A percentile compares a stretch with the other conserved stretches of the same genome.
Conservation (phyloP, 2,888 invertebrate genomes). For the Tenthredo scrophulariae region DNA sequence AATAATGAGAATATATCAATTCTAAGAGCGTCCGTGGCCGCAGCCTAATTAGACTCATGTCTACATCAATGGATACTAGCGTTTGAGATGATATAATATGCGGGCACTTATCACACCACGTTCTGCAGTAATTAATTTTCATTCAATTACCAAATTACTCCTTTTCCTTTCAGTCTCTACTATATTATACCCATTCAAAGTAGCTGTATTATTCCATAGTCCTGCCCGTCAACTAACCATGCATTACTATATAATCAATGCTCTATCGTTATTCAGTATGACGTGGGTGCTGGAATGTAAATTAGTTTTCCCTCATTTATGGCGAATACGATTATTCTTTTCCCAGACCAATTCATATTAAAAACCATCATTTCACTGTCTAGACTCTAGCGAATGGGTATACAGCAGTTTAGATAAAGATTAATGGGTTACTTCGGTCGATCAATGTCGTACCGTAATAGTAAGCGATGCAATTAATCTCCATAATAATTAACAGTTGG, state of each 20-base stretch:
- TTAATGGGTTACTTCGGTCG: background rate
- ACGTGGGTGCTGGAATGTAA: background rate
- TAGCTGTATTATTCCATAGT: background rate
- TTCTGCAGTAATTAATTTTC: conserved; percentile 6
- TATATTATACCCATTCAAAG: background rate
- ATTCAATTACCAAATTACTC: conserved; percentile 1
- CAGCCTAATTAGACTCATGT: conserved; percentile 8
- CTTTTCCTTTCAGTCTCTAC: background rate
- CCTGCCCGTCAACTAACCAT: background rate
- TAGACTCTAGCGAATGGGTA: background rate
- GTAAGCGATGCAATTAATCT: background rate
- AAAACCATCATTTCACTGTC: background rate
- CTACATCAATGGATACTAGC: background rate
- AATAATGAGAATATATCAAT: conserved; percentile 13
- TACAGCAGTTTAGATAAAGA: background rate
- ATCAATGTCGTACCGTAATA: background rate
- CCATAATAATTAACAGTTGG: background rate
- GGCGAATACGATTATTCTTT: background rate
- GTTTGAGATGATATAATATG: conserved; percentile 9
- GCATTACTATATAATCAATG: background rate
- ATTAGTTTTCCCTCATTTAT: conserved; percentile 13
- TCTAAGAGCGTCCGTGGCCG: background rate
- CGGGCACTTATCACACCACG: background rate
- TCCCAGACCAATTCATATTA: background rate
- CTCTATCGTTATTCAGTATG: background rate